Conservation (phyloP, 1,140 invertebrate species). For the Contarinia nasturtii region DNA sequence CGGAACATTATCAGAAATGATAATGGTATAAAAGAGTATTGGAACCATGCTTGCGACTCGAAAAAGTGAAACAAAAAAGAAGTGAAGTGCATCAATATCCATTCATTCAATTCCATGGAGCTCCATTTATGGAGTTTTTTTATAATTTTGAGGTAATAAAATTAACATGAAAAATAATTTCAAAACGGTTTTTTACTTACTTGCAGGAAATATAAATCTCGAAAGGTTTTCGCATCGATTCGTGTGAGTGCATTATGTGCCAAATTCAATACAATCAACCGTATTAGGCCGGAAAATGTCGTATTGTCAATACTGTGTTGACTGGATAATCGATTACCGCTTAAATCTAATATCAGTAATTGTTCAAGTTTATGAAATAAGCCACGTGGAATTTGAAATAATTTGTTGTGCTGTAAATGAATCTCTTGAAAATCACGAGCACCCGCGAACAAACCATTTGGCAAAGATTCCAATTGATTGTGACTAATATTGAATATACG, state of each 20-base stretch:
- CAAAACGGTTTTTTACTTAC: too few relatives aligned
- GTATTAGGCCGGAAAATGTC: constrained; percentile 64
- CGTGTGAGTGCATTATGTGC: constrained; percentile 65
- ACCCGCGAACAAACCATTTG: constrained; percentile 56
- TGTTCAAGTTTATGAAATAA: constrained; percentile 67
- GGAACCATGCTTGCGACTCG: too few relatives aligned
- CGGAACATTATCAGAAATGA: too few relatives aligned
- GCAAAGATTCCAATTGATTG: constrained; percentile 56
- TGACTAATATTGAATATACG: constrained; percentile 65
- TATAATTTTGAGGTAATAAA: too few relatives aligned
- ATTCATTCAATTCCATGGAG: too few relatives aligned
- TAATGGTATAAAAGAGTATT: too few relatives aligned
- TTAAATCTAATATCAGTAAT: constrained; percentile 67
- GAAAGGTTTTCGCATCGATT: constrained; percentile 68
- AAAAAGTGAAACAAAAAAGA: too few relatives aligned
- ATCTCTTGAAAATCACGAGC: constrained; percentile 63
- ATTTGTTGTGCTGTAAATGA: constrained; percentile 59
- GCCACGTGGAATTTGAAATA: constrained; percentile 58
- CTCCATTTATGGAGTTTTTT: too few relatives aligned
- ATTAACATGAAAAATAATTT: too few relatives aligned
- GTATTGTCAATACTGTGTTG: constrained; percentile 63
- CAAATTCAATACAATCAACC: constrained; percentile 66
- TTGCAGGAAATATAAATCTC: constrained; percentile 71
- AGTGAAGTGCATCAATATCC: too few relatives aligned
- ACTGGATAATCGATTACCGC: constrained; percentile 66